Evolutionary conservation across 2,113 vertebrate species (phyloP), one percentile per base, ranked within the genome.

Genomic region (Psettodes erumei): DNA sequence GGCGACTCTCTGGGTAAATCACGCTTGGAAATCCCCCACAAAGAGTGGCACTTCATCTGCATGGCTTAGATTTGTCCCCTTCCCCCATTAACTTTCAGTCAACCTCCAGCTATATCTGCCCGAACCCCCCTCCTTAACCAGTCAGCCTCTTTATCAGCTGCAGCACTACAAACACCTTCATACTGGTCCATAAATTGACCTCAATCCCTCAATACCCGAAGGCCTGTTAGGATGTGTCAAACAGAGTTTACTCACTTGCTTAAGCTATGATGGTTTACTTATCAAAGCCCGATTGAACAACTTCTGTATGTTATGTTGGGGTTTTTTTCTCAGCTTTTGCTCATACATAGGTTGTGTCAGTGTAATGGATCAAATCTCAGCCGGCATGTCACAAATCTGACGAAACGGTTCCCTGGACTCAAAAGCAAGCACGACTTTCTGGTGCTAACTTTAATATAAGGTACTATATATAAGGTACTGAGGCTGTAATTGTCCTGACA

Each of bases 21-120:
- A 55, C 69, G 76, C 77, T 71, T 83, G 81, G 74, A 85, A 89
- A 85, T 77, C 82, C 84, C 81, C 84, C 28, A 58, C 67, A 81
- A 73, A 77, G 69, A 79, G 70, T 77, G 72, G 51, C 68, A 84
- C 74, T 86, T 85, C 75, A 80, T 86, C 82, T 74, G 75, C 69
- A 69, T 59, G 72, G 86, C 67, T 83, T 84, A 76, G 25, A 72
- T 47, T 71, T 13, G 5, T 69, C 69, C 82, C 81, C 58, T 69
- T 69, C 75, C 74, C 83, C 79, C 55, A 45, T 81, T 80, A 83
- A 86, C 75, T 80, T 71, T 78, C 55, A 76, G 61, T 61, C 71
- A 79, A 61, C 86, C 66, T 67, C 43, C 58, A 68, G 64, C 64
- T 64, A 76, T 28, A 66, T 64, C 37, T 53, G 38, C 53, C 63